These are phyloP conservation scores for Campopleginae sp. DNA, from an alignment of 2,888 invertebrate species.

Conservation along the genomic window DNA sequence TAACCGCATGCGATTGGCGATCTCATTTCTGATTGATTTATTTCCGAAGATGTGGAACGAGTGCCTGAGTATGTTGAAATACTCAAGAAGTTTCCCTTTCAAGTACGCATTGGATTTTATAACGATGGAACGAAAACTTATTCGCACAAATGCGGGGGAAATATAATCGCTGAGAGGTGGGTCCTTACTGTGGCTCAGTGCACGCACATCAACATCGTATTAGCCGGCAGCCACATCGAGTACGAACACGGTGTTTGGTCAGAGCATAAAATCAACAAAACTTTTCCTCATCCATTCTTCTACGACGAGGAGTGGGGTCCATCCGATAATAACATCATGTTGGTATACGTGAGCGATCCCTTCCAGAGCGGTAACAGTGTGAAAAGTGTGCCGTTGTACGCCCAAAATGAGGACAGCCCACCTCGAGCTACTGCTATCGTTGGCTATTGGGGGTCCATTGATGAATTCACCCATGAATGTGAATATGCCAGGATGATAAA, in stretches of 20 bases:
- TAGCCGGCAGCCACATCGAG: constrained; percentile 22
- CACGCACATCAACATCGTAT: constrained; percentile 3
- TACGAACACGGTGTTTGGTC: constrained; percentile 14
- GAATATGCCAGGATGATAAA: constrained; percentile 28
- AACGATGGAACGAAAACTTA: neutral
- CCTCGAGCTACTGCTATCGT: neutral
- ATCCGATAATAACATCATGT: constrained; percentile 27
- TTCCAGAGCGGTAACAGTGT: neutral
- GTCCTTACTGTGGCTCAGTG: constrained; percentile 32
- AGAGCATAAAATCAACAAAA: neutral
- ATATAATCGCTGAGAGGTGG: constrained; percentile 34
- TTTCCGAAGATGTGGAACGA: neutral
- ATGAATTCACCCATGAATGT: neutral
- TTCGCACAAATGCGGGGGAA: constrained; percentile 26
- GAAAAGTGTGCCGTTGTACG: neutral
- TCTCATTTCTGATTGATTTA: neutral
- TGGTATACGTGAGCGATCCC: constrained; percentile 6
- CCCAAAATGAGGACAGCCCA: neutral
- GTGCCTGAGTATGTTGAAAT: constrained; percentile 15
- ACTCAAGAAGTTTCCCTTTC: constrained; percentile 2
- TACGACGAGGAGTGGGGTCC: neutral
- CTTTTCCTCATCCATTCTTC: neutral
- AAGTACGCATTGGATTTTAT: constrained; percentile 25
- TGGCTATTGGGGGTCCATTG: neutral
- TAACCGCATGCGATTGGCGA: neutral